Base-by-base conservation (phyloP, 2,797 vertebrate species). In the Carcharodon carcharias region DNA sequence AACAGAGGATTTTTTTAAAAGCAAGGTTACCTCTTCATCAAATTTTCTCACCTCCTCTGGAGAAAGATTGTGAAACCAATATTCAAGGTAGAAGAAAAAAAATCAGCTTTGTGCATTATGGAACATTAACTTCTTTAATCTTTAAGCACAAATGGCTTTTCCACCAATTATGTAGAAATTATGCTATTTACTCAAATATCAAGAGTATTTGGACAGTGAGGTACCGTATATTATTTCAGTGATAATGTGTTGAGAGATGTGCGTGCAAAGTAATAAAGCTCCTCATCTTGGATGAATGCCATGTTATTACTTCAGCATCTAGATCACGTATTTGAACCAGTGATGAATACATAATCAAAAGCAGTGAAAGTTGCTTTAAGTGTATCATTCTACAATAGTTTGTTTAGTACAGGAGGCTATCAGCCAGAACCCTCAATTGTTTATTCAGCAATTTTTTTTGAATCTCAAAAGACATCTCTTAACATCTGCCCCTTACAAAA, bases 201-300 rank as follows among this genome's bases (percentile, higher is more conserved):
- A 93, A 12, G 8, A 93, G n/a, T 23, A 93, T 93, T 93, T 93
- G 61, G 18, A 93, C 18, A 93, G 8, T 67, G n/a, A 67, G 91
- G n/a, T 65, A 67, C 21, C 21, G 18, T 65, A 45, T 93, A 45
- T 93, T 93, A 65, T 93, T 93, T 67, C 91, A 26, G 21, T 40
- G 91, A 93, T 93, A 93, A 93, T 45, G 61, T 93, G 91, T 93
- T 93, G 61, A 93, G 61, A 93, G 91, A 65, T 67, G 23, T 45
- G 3, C 18, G 8, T 93, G 80, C 80, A 85, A 85, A 85, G 45
- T 85, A 85, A 50, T 85, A 85, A 85, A 85, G n/a, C 40, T 6
- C 14, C 40, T 85, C 16, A 21, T 50, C 80, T 85, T 85, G 80
- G 80, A 82, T 45, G 18, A 45, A 82, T 82, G 80, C 80, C 80